Evolutionary conservation across 2,797 vertebrate species (phyloP).

Genomic region (Hirundo rustica): DNA sequence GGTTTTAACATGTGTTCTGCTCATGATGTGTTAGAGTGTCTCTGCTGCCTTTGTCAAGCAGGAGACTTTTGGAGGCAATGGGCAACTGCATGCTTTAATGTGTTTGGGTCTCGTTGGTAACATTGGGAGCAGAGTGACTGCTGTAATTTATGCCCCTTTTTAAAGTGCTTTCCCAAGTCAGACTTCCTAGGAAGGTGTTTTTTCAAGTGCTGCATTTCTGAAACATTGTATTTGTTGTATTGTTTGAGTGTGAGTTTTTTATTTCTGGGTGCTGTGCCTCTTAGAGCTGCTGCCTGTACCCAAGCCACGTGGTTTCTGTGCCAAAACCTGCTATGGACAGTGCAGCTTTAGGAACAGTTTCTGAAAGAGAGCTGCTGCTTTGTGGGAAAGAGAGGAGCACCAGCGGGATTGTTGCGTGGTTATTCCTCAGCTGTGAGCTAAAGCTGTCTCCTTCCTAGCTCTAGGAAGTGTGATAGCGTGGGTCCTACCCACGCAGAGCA

Average conservation of each 20-base stretch:
- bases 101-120: background rate
- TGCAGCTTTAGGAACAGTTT: background rate
- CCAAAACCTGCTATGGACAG: background rate
- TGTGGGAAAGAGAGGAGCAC: background rate
- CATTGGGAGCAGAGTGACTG: background rate
- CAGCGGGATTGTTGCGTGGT: background rate
- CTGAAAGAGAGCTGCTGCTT: background rate
- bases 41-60: background rate
- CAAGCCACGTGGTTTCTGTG: background rate
- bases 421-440: background rate
- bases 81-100: background rate
- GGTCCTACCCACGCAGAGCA: background rate
- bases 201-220: background rate
- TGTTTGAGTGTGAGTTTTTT: background rate
- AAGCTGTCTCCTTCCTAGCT: background rate
- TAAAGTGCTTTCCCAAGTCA: background rate
- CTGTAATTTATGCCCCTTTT: background rate
- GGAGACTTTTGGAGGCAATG: background rate
- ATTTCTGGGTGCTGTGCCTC: background rate
- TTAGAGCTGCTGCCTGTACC: background rate
- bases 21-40: background rate
- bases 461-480: background rate
- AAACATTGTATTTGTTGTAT: background rate
- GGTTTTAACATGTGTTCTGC: background rate
- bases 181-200: background rate